phyloP scores from a whole-genome alignment of 2,888 invertebrate genomes.

The Agonopterix alstromeriana region DNA sequence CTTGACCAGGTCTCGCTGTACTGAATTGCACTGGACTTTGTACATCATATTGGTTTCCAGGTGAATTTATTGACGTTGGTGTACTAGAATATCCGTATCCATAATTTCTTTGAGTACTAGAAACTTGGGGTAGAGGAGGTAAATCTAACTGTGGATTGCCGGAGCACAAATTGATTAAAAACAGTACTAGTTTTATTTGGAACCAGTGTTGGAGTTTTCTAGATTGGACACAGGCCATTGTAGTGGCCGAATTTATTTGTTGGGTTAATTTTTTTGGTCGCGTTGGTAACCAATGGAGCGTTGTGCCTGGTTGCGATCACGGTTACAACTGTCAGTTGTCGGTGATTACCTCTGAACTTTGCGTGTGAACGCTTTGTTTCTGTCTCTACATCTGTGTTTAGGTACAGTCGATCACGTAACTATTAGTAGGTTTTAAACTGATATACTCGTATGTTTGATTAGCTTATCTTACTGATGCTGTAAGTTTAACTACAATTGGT shows the following conservation, averaged over 20 bases:
- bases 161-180: slow-evolving; percentile 21
- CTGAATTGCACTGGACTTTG: slow-evolving; percentile 49
- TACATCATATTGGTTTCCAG: slow-evolving; percentile 56
- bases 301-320: slow-evolving; percentile 56
- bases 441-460: too few relatives aligned
- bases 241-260: slow-evolving; percentile 19
- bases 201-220: slow-evolving; percentile 37
- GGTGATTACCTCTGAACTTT: slow-evolving; percentile 40
- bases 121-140: slow-evolving; percentile 63
- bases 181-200: slow-evolving; percentile 33
- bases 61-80: slow-evolving; percentile 50
- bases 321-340: slow-evolving; percentile 43
- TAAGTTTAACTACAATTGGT: too few relatives aligned
- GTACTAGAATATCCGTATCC: slow-evolving; percentile 60
- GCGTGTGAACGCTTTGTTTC: slow-evolving; percentile 63
- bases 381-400: slow-evolving; percentile 15
- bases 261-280: slow-evolving; percentile 15
- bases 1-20: slow-evolving; percentile 40
- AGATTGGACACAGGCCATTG: slow-evolving; percentile 52
- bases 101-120: slow-evolving; percentile 45
- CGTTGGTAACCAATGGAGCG: slow-evolving; percentile 50
- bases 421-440: neutral
- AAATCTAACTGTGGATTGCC: slow-evolving; percentile 71
- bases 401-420: neutral
- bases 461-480: too few relatives aligned